Conservation (phyloP, 2,888 invertebrate species). For the Anticlea derivata region DNA sequence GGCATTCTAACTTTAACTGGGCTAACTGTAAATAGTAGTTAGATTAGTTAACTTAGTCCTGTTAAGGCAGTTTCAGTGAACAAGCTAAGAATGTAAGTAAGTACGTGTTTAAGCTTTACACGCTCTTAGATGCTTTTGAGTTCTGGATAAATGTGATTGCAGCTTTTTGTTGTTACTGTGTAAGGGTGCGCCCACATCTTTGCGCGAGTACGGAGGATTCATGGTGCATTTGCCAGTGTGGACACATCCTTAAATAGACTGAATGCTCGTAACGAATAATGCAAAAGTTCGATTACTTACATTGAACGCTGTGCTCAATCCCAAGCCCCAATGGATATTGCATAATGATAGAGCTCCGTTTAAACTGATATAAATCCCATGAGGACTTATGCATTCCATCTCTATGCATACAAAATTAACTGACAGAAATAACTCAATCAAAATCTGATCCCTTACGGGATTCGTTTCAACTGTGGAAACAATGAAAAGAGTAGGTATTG, state of each 20-base stretch:
- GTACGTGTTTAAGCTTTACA: slow-evolving; percentile 20
- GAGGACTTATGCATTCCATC: slow-evolving; percentile 1
- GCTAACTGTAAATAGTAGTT: slow-evolving; percentile 29
- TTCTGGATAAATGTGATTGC: background rate
- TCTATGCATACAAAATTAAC: slow-evolving; percentile 12
- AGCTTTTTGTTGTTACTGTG: too few species aligned
- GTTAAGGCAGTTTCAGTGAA: slow-evolving; percentile 23
- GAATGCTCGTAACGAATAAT: too few species aligned
- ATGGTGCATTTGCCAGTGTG: too few species aligned
- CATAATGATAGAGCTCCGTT: slow-evolving; percentile 11
- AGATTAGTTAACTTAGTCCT: slow-evolving; percentile 32
- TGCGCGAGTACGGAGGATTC: too few species aligned
- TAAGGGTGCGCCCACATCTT: too few species aligned
- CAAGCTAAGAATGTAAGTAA: slow-evolving; percentile 24
- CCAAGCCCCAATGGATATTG: slow-evolving; percentile 1
- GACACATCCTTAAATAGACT: too few species aligned
- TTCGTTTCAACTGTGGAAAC: background rate
- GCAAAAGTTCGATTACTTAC: too few species aligned
- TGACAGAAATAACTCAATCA: slow-evolving; percentile 16
- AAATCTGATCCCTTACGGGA: slow-evolving; percentile 9
- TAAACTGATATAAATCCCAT: slow-evolving; percentile 9
- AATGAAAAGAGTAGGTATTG: slow-evolving; percentile 18
- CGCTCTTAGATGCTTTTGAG: slow-evolving; percentile 4
- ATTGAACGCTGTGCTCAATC: background rate
- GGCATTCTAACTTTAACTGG: slow-evolving; percentile 35